Conservation (phyloP, 2,113 vertebrate genomes). For the Rana temporaria region DNA sequence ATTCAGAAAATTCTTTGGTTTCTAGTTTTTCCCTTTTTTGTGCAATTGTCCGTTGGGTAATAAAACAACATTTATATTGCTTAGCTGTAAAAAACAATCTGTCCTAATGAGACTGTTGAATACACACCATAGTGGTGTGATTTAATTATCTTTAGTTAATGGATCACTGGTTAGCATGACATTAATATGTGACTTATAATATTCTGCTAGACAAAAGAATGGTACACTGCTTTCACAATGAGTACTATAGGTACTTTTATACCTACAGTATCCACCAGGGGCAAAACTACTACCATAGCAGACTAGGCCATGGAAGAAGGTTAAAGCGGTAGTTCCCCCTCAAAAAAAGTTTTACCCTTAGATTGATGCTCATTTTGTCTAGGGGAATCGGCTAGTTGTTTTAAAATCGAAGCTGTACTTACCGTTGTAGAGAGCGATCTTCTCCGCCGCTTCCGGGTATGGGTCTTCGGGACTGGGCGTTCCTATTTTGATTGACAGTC, state of each 20-base stretch:
- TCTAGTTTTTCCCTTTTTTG: background rate
- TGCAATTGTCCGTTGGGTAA: background rate
- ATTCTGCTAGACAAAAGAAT: background rate
- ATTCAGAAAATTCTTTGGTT: background rate
- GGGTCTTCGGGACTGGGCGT: too few species aligned
- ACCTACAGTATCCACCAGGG: too few species aligned
- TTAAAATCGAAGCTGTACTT: too few species aligned
- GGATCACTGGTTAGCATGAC: background rate
- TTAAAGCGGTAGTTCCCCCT: too few species aligned
- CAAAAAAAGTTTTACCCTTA: too few species aligned
- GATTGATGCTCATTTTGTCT: too few species aligned
- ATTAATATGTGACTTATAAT: slow-evolving; percentile 4
- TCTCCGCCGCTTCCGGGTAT: too few species aligned
- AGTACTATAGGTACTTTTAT: background rate
- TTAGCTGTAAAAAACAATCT: background rate
- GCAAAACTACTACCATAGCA: too few species aligned
- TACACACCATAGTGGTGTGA: background rate
- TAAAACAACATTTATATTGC: slow-evolving; percentile 5
- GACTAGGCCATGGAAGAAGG: too few species aligned
- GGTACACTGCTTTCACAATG: background rate
- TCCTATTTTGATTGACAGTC: too few species aligned
- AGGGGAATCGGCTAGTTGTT: too few species aligned
- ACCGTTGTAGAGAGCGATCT: too few species aligned
- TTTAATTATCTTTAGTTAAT: slow-evolving; percentile 12
- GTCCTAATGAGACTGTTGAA: background rate